Base-by-base conservation (phyloP, 1,140 invertebrate genomes). In the Lasioglossum baleicum region DNA sequence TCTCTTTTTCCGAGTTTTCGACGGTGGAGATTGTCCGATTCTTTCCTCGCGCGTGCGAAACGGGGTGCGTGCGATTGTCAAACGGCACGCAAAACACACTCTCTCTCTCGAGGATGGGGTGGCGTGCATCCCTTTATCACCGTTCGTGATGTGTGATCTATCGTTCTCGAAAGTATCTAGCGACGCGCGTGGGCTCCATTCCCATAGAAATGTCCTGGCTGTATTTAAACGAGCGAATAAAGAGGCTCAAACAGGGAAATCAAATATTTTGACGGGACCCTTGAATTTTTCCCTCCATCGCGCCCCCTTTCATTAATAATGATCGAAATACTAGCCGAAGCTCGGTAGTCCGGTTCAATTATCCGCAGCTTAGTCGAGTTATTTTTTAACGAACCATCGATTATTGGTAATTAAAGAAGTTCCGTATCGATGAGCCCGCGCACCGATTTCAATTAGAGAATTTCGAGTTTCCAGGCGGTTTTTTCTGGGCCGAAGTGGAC, bases 131-230 rank as follows among this genome's bases (percentile, higher is more conserved):
- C 26, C 26, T 26, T 26, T 1, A 1, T 26, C 26, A 26, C 26
- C 26, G 26, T 26, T 26, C 26, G 26, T 26, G 26, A 40, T 40
- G 42, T 13, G 80, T 72, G 68, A 42, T 61, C 15, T 76, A 74
- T 68, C 69, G 71, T 84, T 81, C 83, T 76, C 79, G 68, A 81
- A 83, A 84, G 77, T 75, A 76, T 64, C 40, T 35, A 35, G 35
- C 3, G 35, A 35, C 35, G 5, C 63, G 48, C 42, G 26, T 26
- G 73, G 74, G 20, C 26, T 51, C 31, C 66, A 51, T 58, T 71
- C 64, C 67, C 58, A 60, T 42, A 53, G 44, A 8, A n/a, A 58
- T 7, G 17, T 78, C n/a, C 40, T 56, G 35, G n/a, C 26, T 42
- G 35, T 53, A 77, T 67, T 68, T 31, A 56, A 26, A 64, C n/a